A percentile compares a stretch with the other conserved stretches of the same genome.
These are phyloP conservation scores for Leptoteleia sp. DNA, from an alignment of 1,140 invertebrate species.

Conservation along the genomic window DNA sequence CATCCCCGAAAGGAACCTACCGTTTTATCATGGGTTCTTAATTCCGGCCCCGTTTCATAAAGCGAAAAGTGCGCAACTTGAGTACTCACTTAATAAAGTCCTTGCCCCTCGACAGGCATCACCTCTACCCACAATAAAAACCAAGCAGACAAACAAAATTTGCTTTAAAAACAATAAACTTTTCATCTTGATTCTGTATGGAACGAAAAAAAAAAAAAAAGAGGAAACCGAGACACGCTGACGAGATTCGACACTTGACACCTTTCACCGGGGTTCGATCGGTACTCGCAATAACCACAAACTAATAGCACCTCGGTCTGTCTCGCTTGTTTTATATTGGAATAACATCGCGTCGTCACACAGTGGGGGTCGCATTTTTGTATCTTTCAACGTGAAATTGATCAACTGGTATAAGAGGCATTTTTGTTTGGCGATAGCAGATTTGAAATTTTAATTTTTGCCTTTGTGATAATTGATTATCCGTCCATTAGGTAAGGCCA, in stretches of 20 bases:
- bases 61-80: too few species aligned
- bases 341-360: constrained; percentile 32
- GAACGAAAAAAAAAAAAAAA: neutral
- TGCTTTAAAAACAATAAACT: too few species aligned
- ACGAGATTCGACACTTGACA: constrained; percentile 44
- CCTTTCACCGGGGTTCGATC: constrained; percentile 44
- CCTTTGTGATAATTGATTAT: neutral
- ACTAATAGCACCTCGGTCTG: constrained; percentile 35
- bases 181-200: constrained; percentile 11
- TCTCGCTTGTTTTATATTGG: constrained; percentile 55
- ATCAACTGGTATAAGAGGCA: neutral
- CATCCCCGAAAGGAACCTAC: too few species aligned
- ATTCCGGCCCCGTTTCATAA: too few species aligned
- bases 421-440: constrained; percentile 5
- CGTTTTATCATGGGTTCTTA: too few species aligned
- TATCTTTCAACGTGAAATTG: constrained; percentile 19
- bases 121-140: too few species aligned
- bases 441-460: constrained; percentile 36
- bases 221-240: neutral
- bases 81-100: too few species aligned
- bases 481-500: constrained; percentile 3
- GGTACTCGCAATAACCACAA: constrained; percentile 47
- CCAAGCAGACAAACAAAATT: too few species aligned
- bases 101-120: too few species aligned
- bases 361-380: constrained; percentile 40